phyloP scores from a whole-genome alignment of 2,888 invertebrate species.

The Dendrolimus houi region DNA sequence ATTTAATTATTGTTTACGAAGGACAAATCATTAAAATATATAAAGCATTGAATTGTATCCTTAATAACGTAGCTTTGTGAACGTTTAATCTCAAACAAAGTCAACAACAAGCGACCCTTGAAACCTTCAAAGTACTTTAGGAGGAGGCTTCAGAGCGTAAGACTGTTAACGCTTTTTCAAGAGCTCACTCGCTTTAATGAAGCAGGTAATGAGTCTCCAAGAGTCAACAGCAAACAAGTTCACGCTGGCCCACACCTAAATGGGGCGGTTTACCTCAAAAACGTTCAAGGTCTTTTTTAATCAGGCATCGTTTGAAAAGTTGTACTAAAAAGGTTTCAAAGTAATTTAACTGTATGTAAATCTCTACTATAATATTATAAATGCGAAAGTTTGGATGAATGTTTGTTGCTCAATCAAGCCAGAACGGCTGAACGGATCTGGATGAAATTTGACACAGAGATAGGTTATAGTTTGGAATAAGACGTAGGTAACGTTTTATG shows the following conservation, averaged over 20 bases:
- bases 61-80: not conserved
- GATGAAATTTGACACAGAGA: too few relatives aligned
- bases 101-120: not conserved
- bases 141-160: constrained; percentile 16
- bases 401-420: too few relatives aligned
- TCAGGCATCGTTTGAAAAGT: constrained; percentile 10
- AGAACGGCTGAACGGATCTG: too few relatives aligned
- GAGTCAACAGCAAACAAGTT: constrained; percentile 50
- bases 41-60: not conserved
- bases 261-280: constrained; percentile 3
- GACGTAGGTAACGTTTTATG: too few relatives aligned
- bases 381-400: too few relatives aligned
- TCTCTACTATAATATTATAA: too few relatives aligned
- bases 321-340: too few relatives aligned
- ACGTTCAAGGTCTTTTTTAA: constrained; percentile 17
- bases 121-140: constrained; percentile 5
- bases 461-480: too few relatives aligned
- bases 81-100: not conserved
- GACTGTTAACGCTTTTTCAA: constrained; percentile 31
- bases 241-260: constrained; percentile 20
- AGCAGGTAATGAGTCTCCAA: constrained; percentile 56
- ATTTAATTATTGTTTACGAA: too few relatives aligned
- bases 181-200: constrained; percentile 58
- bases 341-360: too few relatives aligned
- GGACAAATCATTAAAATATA: not conserved